Base-by-base conservation (phyloP, 2,113 vertebrate genomes). In the Pelmatolapia mariae region DNA sequence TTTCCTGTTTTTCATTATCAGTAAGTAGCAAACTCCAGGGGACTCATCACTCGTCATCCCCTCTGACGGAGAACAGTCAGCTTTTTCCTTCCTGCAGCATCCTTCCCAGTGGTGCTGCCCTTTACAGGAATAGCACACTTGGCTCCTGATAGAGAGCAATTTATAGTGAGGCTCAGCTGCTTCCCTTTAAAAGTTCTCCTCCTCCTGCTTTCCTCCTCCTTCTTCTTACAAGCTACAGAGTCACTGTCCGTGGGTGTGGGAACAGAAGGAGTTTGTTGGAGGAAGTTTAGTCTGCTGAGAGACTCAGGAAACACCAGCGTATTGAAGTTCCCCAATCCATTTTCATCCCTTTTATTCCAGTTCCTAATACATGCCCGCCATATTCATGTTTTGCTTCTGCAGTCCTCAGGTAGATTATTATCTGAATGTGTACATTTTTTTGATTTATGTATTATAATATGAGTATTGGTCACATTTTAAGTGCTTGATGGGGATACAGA, bases 91-190 rank as follows among this genome's bases (percentile, higher is more conserved):
- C 87, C 89, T 59, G 87, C 31, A 54, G 82, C 86, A 79, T 93
- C 90, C 89, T 89, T 93, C 93, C 94, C 89, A 86, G 87, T 85
- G 78, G 86, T 76, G 61, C 63, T 94, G 89, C 82, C 92, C 84
- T 94, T 90, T 87, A 82, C 90, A 87, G 82, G 89, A 92, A 95
- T 89, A 93, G 82, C 87, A 81, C 19, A 10, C 83, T 76, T 22
- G 15, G 45, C 83, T 80, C 81, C 88, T 90, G 90, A 93, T 76
- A 86, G 86, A 88, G 79, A 73, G 88, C 89, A 50, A 94, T 94
- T 91, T 93, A 92, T 94, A 89, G 91, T 80, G 80, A 76, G 63
- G 1, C 82, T 95, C 92, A 95, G 93, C 92, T 94, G 91, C 91
- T 93, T 96, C 92, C 94, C 94, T 93, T 92, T 81, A 76, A 90